These are phyloP conservation scores for Mnemiopsis leidyi DNA, from an alignment of 37 sponge, comb jelly and placozoan species.

Conservation along the genomic window DNA sequence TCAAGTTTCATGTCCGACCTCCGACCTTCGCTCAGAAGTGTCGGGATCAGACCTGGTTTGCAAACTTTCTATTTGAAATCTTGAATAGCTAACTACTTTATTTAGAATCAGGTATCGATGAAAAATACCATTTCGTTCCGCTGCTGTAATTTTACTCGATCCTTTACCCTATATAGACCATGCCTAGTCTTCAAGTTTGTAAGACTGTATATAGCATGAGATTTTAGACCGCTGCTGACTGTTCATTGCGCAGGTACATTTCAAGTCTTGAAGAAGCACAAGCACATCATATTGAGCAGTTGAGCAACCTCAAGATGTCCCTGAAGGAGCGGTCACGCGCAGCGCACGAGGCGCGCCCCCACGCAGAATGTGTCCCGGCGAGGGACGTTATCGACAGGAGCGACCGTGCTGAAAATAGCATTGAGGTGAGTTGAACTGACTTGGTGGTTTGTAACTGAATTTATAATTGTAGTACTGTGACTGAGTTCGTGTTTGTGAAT, in stretches of 20 bases:
- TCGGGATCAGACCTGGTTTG: slow-evolving; percentile 72
- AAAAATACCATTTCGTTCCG: too few species aligned
- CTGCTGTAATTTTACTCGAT: too few species aligned
- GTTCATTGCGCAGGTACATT: slow-evolving; percentile 16
- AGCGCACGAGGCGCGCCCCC: background rate
- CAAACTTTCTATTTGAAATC: background rate
- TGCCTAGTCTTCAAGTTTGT: too few species aligned
- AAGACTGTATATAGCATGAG: too few species aligned
- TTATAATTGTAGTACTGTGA: too few species aligned
- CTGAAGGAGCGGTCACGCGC: slow-evolving; percentile 45
- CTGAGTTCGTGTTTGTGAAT: too few species aligned
- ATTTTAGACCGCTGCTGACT: too few species aligned
- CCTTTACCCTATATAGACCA: too few species aligned
- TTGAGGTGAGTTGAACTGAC: slow-evolving; percentile 13
- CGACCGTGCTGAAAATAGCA: slow-evolving; percentile 10
- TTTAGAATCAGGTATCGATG: too few species aligned
- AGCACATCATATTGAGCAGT: slow-evolving; percentile 22
- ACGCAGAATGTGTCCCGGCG: slow-evolving; percentile 1
- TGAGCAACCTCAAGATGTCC: slow-evolving; percentile 38
- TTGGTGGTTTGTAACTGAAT: background rate
- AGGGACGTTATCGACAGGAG: background rate
- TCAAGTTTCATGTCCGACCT: slow-evolving; percentile 75
- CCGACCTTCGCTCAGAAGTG: slow-evolving; percentile 81
- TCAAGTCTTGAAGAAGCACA: background rate
- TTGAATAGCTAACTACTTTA: too few species aligned